Conservation (phyloP, 2,113 vertebrate genomes). For the Siphamia tubifer region DNA sequence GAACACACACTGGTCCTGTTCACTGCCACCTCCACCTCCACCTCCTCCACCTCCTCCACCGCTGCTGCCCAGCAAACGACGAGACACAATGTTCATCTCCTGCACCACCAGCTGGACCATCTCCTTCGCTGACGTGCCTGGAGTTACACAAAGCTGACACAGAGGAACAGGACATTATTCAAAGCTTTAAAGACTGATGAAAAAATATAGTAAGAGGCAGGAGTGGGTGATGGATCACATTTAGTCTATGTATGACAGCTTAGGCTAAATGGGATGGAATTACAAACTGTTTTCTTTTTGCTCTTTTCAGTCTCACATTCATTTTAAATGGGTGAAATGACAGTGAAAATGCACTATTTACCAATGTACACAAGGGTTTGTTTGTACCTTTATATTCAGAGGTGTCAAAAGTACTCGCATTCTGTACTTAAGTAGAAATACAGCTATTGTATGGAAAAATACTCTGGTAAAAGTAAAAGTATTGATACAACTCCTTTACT, state of each 20-base stretch:
- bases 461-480: no score
- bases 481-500: no score
- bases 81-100: slow-evolving; percentile 84
- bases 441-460: no score
- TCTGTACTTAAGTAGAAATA: no score
- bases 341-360: no score
- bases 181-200: neutral
- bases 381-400: no score
- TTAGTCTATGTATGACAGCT: neutral
- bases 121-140: slow-evolving; percentile 81
- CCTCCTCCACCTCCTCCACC: slow-evolving; percentile 69
- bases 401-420: no score
- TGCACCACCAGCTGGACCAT: slow-evolving; percentile 89
- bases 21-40: slow-evolving; percentile 63
- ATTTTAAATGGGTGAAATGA: no score
- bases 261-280: no score
- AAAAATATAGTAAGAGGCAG: neutral
- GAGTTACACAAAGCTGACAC: slow-evolving; percentile 83
- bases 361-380: no score
- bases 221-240: neutral
- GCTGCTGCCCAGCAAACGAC: slow-evolving; percentile 57
- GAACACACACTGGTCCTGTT: slow-evolving; percentile 70
- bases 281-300: no score
- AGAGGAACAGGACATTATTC: neutral
- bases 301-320: no score